Evolutionary conservation across 1,140 invertebrate genomes (phyloP).

Genomic region (Dryas iulia): DNA sequence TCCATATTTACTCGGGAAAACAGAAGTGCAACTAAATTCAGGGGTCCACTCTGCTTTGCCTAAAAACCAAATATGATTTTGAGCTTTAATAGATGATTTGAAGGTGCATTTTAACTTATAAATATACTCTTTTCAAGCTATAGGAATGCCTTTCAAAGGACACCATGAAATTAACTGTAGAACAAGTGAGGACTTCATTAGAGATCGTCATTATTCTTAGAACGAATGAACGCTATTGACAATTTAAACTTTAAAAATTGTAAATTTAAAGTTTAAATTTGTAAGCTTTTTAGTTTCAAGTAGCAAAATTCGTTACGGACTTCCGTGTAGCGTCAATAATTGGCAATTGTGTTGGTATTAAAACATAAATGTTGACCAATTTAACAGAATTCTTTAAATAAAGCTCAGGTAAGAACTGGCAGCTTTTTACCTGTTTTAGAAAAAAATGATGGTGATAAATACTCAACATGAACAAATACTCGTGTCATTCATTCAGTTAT

Average conservation of each 20-base stretch:
- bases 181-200: constrained; percentile 18
- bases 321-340: constrained; percentile 17
- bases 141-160: constrained; percentile 10
- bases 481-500: not conserved
- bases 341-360: constrained; percentile 1
- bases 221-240: not conserved
- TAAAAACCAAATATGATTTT: not conserved
- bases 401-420: not conserved
- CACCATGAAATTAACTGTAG: constrained; percentile 31
- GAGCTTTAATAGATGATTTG: not conserved
- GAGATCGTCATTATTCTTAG: constrained; percentile 12
- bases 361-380: constrained; percentile 12
- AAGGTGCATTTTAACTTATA: not conserved
- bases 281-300: not conserved
- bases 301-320: constrained; percentile 10
- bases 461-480: not conserved
- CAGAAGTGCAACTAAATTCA: constrained; percentile 43
- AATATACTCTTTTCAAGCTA: not conserved
- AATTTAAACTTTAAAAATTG: not conserved
- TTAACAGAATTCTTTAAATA: constrained; percentile 9
- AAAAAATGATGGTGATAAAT: not conserved
- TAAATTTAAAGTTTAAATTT: not conserved
- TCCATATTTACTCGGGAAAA: constrained; percentile 11
- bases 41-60: constrained; percentile 24
- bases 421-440: not conserved